Base-by-base conservation (phyloP, 2,888 invertebrate genomes). In the Ligdia adustata region DNA sequence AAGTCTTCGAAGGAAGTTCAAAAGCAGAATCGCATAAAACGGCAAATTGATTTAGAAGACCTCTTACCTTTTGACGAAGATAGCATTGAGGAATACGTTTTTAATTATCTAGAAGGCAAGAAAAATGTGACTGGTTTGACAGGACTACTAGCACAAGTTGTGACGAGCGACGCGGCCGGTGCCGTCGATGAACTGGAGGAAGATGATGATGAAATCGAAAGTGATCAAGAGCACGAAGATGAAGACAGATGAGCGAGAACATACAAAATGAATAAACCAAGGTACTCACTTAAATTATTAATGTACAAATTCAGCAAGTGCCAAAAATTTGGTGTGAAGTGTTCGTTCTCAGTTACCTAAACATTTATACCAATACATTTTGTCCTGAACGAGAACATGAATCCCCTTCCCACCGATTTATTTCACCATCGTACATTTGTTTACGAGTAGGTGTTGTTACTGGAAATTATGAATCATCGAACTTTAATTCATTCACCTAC, bases 51-150 rank as follows among this genome's bases (percentile, higher is more conserved):
- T 41, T 56, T 89, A n/a, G 88, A 84, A 61, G 84, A 89, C 49
- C 66, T 90, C 42, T 55, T 91, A 35, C 85, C 90, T 2, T 81
- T 90, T 28, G 83, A 84, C 45, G 88, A 83, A 58, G 89, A 90
- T 38, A 75, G 72, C 9, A 69, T 89, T 32, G 89, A 91, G 51
- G 82, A 87, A 49, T 82, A 75, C 37, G 79, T 88, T 45, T 84
- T 78, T 51, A 80, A 85, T 47, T 85, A 80, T 57, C 66, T 90
- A 18, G 79, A 82, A 55, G 72, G 69, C 4, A 79, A 76, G 53
- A 80, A 81, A 55, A 90, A 90, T 62, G 79, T 81, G 1, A 82
- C 84, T 5, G 74, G 84, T 26, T 68, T 88, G 6, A 85, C 84
- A 9, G 84, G 88, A 22, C 52, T 88, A 35, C 69, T 88, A 56